Conservation (phyloP, 2,113 vertebrate species). For the Echinops telfairi region DNA sequence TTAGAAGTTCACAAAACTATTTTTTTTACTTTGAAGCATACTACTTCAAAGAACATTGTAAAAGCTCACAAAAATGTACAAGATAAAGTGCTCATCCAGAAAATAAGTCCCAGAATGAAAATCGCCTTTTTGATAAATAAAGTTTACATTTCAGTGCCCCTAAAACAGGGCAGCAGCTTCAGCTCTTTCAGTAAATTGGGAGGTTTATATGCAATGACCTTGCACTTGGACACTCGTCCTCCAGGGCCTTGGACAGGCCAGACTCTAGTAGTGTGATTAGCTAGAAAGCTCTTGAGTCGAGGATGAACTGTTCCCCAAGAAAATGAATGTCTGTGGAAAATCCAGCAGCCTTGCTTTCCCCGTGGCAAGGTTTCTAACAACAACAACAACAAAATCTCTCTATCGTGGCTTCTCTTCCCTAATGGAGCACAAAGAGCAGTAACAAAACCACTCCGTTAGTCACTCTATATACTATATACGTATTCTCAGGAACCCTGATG, state of each 20-base stretch:
- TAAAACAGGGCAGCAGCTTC: not conserved
- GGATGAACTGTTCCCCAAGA: constrained; percentile 28
- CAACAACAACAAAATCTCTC: not conserved
- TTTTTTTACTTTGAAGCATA: constrained; percentile 12
- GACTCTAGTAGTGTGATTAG: not conserved
- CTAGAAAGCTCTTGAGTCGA: not conserved
- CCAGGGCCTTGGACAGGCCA: not conserved
- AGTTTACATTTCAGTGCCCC: not conserved
- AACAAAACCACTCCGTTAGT: not conserved
- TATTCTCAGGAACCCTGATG: not conserved
- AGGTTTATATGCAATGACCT: not conserved
- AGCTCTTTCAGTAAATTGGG: not conserved
- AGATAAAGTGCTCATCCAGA: constrained; percentile 17
- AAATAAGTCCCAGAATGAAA: constrained; percentile 23
- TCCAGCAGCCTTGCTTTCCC: constrained; percentile 36
- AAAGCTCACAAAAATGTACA: not conserved
- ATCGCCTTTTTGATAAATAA: not conserved
- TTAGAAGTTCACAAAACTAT: constrained; percentile 1
- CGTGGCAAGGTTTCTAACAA: constrained; percentile 18
- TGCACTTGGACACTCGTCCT: not conserved
- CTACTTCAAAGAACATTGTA: not conserved
- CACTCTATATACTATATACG: not conserved
- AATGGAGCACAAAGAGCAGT: not conserved
- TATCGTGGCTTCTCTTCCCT: not conserved
- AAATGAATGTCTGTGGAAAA: not conserved